A percentile compares a stretch with the other conserved stretches of the same genome.
Evolutionary conservation across 2,888 invertebrate species (phyloP).

Genomic region (Girardia tigrina): DNA sequence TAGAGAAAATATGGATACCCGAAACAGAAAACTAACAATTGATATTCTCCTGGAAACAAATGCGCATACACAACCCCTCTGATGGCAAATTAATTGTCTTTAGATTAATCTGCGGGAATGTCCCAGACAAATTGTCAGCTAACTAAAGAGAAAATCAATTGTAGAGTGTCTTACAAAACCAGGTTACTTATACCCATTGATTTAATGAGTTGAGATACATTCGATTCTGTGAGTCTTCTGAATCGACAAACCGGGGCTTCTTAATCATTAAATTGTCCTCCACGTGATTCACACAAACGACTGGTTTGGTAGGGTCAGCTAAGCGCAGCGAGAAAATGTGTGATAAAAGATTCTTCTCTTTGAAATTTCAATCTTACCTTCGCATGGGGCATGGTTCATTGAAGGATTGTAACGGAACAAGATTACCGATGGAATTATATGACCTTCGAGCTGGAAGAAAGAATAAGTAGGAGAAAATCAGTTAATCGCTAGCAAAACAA

Average conservation of each 20-base stretch:
- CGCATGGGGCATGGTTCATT: too few species aligned
- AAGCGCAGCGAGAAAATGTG: too few species aligned
- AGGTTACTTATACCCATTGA: constrained; percentile 43
- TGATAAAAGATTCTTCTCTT: too few species aligned
- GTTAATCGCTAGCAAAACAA: too few species aligned
- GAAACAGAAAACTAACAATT: too few species aligned
- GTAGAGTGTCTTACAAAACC: neutral
- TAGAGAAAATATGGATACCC: too few species aligned
- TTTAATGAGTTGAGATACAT: constrained; percentile 46
- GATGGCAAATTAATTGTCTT: neutral
- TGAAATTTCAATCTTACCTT: too few species aligned
- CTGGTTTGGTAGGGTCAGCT: neutral
- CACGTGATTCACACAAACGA: neutral
- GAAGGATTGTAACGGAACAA: too few species aligned
- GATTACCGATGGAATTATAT: too few species aligned
- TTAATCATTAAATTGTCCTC: constrained; percentile 52
- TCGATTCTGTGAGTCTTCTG: constrained; percentile 35
- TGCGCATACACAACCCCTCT: neutral
- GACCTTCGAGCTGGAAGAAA: too few species aligned
- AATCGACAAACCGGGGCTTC: constrained; percentile 38
- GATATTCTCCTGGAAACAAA: neutral
- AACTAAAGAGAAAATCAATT: neutral
- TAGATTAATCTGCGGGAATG: neutral
- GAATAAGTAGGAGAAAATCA: too few species aligned
- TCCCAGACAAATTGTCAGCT: neutral